These are phyloP conservation scores for Scarus forsteni DNA, from an alignment of 2,797 vertebrate species.

Conservation along the genomic window DNA sequence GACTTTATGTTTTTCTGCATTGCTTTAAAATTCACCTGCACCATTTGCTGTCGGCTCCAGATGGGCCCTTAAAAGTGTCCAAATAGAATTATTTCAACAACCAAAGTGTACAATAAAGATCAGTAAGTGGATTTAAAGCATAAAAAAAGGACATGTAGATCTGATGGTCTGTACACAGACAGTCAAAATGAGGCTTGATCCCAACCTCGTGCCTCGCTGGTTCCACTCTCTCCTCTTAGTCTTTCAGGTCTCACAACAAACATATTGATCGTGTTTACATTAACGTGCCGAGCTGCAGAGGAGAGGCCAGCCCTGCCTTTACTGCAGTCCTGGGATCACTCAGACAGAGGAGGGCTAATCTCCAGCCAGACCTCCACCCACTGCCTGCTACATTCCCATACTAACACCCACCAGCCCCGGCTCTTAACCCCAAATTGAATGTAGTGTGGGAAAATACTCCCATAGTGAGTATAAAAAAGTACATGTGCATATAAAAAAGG, in stretches of 20 bases:
- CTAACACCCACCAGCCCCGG: constrained; percentile 47
- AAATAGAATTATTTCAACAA: not conserved
- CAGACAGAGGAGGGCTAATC: constrained; percentile 73
- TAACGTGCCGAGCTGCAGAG: constrained; percentile 74
- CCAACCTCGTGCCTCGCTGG: constrained; percentile 44
- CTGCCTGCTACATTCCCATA: constrained; percentile 66
- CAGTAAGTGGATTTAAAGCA: constrained; percentile 2
- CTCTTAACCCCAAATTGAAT: constrained; percentile 20
- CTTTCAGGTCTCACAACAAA: constrained; percentile 77
- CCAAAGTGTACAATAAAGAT: not conserved
- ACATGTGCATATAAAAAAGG: not conserved
- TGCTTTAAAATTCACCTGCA: constrained; percentile 17
- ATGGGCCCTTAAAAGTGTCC: not conserved
- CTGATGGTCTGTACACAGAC: constrained; percentile 22
- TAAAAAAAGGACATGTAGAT: constrained; percentile 3
- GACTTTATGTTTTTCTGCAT: constrained; percentile 2
- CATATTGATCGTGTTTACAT: constrained; percentile 85
- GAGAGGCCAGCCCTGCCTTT: constrained; percentile 68
- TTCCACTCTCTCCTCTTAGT: constrained; percentile 60
- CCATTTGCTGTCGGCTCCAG: not conserved
- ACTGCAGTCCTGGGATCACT: constrained; percentile 69
- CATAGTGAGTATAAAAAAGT: not conserved
- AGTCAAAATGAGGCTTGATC: constrained; percentile 43
- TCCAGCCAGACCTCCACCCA: constrained; percentile 68
- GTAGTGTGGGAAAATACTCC: constrained; percentile 63